phyloP scores from a whole-genome alignment of 2,888 invertebrate species.

The Watsonalla binaria region DNA sequence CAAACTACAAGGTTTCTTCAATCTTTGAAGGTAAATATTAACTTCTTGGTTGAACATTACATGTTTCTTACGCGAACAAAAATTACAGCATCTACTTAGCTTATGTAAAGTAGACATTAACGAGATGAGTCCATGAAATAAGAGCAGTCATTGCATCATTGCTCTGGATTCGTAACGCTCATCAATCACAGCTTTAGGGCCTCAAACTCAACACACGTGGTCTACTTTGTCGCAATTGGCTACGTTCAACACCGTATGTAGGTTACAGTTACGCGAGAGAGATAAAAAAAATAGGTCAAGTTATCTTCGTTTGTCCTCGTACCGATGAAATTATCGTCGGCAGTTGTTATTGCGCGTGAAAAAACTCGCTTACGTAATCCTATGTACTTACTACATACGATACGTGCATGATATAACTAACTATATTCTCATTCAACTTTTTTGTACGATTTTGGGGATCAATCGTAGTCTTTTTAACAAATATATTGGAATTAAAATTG shows the following conservation, averaged over 20 bases:
- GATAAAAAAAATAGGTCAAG: constrained; percentile 79
- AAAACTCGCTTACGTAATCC: constrained; percentile 56
- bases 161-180: constrained; percentile 23
- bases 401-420: neutral
- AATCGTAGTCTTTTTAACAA: neutral
- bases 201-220: constrained; percentile 32
- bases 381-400: constrained; percentile 3
- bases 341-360: constrained; percentile 61
- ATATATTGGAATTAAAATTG: too few relatives aligned
- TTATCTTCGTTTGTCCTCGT: constrained; percentile 76
- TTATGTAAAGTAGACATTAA: too few relatives aligned
- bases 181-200: constrained; percentile 35
- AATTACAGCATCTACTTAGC: too few relatives aligned
- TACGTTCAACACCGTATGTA: constrained; percentile 53
- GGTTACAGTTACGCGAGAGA: constrained; percentile 69
- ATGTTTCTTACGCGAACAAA: too few relatives aligned
- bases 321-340: constrained; percentile 66
- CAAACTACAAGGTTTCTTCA: too few relatives aligned
- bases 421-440: neutral
- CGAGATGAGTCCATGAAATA: neutral
- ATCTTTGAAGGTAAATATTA: too few relatives aligned
- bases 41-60: too few relatives aligned
- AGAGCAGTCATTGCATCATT: constrained; percentile 27
- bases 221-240: constrained; percentile 49
- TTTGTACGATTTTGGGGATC: neutral